phyloP scores from a whole-genome alignment of 2,113 vertebrate genomes.

The Oncorhynchus mykiss region DNA sequence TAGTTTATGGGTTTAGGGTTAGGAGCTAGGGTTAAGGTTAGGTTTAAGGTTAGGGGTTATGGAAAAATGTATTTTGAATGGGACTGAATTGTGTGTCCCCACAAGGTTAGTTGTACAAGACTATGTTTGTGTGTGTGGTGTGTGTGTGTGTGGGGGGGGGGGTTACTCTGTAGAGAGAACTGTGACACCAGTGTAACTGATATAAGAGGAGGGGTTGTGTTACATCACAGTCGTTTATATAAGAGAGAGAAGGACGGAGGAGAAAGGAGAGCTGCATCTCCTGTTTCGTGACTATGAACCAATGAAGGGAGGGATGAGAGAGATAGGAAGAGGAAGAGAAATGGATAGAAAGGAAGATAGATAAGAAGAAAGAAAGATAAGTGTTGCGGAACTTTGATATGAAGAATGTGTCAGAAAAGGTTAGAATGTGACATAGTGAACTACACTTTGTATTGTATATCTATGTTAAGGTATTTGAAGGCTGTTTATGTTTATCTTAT shows the following conservation, averaged over 20 bases:
- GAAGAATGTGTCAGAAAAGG: too few species aligned
- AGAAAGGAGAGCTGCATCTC: background rate
- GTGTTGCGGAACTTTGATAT: background rate
- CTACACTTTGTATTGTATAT: too few species aligned
- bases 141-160: background rate
- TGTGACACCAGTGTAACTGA: constrained; percentile 57
- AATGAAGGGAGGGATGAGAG: background rate
- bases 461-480: too few species aligned
- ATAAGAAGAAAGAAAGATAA: background rate
- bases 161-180: constrained; percentile 21
- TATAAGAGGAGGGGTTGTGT: constrained; percentile 51
- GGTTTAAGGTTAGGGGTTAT: too few species aligned
- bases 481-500: too few species aligned
- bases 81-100: too few species aligned
- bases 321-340: background rate
- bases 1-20: too few species aligned
- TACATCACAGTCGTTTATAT: constrained; percentile 31
- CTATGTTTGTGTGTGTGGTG: too few species aligned
- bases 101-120: too few species aligned
- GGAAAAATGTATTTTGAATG: too few species aligned
- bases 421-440: too few species aligned
- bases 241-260: background rate
- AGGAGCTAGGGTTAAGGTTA: too few species aligned
- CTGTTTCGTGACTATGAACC: background rate
- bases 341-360: background rate